Conservation (phyloP, 2,888 invertebrate genomes). For the Cephalotes varians region DNA sequence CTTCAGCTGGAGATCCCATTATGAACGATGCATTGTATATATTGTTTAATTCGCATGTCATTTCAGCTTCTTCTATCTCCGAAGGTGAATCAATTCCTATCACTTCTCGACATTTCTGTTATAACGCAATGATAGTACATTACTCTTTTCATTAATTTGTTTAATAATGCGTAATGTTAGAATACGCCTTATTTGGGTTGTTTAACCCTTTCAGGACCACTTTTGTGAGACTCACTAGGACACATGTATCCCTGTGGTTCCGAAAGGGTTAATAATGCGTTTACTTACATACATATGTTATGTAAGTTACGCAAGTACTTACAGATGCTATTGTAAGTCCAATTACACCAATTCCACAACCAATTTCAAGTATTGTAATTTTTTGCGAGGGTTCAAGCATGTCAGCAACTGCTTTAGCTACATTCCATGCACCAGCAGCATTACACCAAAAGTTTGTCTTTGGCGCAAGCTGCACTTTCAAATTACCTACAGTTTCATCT, state of each 20-base stretch:
- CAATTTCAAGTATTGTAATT: slow-evolving; percentile 82
- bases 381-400: slow-evolving; percentile 77
- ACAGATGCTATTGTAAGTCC: slow-evolving; percentile 83
- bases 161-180: slow-evolving; percentile 1
- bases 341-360: slow-evolving; percentile 83
- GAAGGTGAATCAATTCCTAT: slow-evolving; percentile 83
- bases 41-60: slow-evolving; percentile 82
- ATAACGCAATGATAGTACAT: slow-evolving; percentile 38
- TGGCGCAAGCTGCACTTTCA: slow-evolving; percentile 83
- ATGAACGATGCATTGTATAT: slow-evolving; percentile 83
- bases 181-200: background rate
- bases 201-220: too few relatives aligned
- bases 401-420: slow-evolving; percentile 80
- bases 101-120: slow-evolving; percentile 82
- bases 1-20: slow-evolving; percentile 80
- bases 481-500: slow-evolving; percentile 81
- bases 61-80: slow-evolving; percentile 84
- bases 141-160: slow-evolving; percentile 29
- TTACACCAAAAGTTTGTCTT: slow-evolving; percentile 84
- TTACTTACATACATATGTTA: slow-evolving; percentile 15
- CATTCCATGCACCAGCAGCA: slow-evolving; percentile 81
- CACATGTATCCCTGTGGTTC: too few relatives aligned
- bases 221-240: too few relatives aligned
- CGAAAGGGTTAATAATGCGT: slow-evolving; percentile 32
- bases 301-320: slow-evolving; percentile 62